Percentiles rank a stretch among this genome's conserved stretches.
Conservation (phyloP, 2,888 invertebrate genomes). For the Imbricaverruca yamaguchii region DNA sequence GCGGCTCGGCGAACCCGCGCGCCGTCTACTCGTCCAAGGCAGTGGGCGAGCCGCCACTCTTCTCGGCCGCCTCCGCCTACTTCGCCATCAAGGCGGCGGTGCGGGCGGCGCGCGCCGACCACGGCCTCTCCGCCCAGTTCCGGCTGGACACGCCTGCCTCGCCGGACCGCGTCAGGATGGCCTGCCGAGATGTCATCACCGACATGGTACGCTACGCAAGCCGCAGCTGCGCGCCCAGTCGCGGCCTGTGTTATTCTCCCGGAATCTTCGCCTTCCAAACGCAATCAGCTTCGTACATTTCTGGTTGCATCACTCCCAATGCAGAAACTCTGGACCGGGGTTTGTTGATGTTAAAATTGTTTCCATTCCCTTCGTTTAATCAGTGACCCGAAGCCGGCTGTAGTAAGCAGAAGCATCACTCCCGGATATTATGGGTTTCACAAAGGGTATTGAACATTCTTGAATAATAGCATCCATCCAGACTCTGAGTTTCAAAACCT, state of each 20-base stretch:
- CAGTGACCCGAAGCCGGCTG: too few relatives aligned
- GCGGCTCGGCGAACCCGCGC: conserved; percentile 79
- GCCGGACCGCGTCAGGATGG: conserved; percentile 77
- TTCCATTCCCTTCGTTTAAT: background rate
- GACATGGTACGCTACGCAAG: conserved; percentile 51
- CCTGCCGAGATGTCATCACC: conserved; percentile 76
- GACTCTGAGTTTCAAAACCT: too few relatives aligned
- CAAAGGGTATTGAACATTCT: too few relatives aligned
- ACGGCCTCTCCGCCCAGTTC: conserved; percentile 49
- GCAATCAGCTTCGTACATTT: background rate
- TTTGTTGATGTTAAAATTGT: background rate
- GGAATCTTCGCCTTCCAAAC: background rate
- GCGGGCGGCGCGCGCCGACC: conserved; percentile 62
- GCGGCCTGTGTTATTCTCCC: background rate
- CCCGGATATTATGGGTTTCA: too few relatives aligned
- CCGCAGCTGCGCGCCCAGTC: background rate
- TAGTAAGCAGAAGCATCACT: too few relatives aligned
- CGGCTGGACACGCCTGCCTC: conserved; percentile 76
- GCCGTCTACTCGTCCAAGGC: conserved; percentile 96
- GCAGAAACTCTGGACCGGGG: background rate
- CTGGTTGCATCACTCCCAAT: background rate
- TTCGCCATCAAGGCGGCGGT: conserved; percentile 88
- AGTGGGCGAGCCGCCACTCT: conserved; percentile 90
- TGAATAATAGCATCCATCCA: too few relatives aligned
- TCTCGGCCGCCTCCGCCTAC: conserved; percentile 76